Base-by-base conservation (phyloP, 2,888 invertebrate genomes). In the Diabrotica balteata region DNA sequence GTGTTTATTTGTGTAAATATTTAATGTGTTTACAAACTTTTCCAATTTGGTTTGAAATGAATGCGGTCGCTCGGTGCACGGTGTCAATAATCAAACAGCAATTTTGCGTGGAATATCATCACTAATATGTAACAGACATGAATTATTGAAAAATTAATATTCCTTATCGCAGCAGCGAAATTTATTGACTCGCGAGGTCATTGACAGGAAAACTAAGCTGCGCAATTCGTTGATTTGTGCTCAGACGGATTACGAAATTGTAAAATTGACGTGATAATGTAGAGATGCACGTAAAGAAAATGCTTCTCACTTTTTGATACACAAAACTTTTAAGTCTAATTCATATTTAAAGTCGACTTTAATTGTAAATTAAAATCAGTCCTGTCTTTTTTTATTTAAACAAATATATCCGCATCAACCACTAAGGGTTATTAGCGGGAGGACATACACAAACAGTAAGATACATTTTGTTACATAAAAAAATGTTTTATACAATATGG, bases 161-260 rank as follows among this genome's bases (percentile, higher is more conserved):
- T 47, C 17, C 49, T 63, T 55, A 63, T 63, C 63, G 63, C 49
- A 43, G 53, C 66, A 69, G 58, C 68, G 67, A 71, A 68, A 62
- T 69, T 68, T 74, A 55, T 63, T 54, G 55, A 55, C 63, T 63
- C 54, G 47, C 32, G 73, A 73, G 78, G 78, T 78, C 78, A 74
- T 77, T 77, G 78, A 77, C 76, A 76, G 76, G 66, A 47, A 17
- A 49, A 58, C 44, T 64, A 60, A 69, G 69, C 75, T 76, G 77
- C 78, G 78, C 78, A 78, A 76, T 78, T 77, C 72, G 73, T 77
- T 72, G 72, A 76, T 77, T 74, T 70, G 72, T 72, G 54, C 54
- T 51, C 60, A 67, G 65, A 66, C 62, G 61, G 17, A 68, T 65
- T 65, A 65, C 22, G 58, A 68, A 68, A 65, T 55, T 6, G 43